Percentiles rank a stretch among this genome's conserved stretches.
phyloP scores from a whole-genome alignment of 2,888 invertebrate species.

The Ichneumon xanthorius region DNA sequence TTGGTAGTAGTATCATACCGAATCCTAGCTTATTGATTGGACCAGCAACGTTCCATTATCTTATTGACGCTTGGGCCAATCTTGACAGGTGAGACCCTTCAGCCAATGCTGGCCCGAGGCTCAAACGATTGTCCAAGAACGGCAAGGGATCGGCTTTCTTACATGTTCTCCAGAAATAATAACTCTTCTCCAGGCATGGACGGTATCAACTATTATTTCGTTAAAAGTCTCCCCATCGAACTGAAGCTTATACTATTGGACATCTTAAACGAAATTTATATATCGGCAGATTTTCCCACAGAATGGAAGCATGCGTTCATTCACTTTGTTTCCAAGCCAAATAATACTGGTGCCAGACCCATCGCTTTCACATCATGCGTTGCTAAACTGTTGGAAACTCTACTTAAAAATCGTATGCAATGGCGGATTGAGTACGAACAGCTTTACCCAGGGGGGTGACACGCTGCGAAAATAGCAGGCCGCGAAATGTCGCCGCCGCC shows the following conservation, averaged over 20 bases:
- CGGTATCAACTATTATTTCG: slow-evolving; percentile 57
- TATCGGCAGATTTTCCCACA: too few species aligned
- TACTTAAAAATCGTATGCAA: slow-evolving; percentile 66
- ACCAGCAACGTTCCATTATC: too few species aligned
- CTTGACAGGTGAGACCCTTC: background rate
- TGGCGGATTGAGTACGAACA: slow-evolving; percentile 64
- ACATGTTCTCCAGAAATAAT: slow-evolving; percentile 25
- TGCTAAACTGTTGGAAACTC: slow-evolving; percentile 67
- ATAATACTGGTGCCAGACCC: slow-evolving; percentile 54
- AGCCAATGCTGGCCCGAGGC: too few species aligned
- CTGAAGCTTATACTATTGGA: slow-evolving; percentile 60
- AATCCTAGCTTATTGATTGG: too few species aligned
- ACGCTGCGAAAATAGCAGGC: too few species aligned
- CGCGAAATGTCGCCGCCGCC: too few species aligned
- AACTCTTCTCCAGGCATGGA: slow-evolving; percentile 66
- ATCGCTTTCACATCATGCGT: slow-evolving; percentile 66
- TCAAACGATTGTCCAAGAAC: too few species aligned
- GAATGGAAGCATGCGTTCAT: slow-evolving; percentile 60
- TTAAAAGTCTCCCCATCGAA: slow-evolving; percentile 48
- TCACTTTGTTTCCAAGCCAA: slow-evolving; percentile 65
- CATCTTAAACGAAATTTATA: slow-evolving; percentile 64
- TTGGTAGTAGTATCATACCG: too few species aligned
- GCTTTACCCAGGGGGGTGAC: too few species aligned
- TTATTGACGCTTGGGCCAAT: too few species aligned
- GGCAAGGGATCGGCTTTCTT: background rate